phyloP scores from a whole-genome alignment of 1,140 invertebrate genomes.

The Meloidogyne chitwoodi region DNA sequence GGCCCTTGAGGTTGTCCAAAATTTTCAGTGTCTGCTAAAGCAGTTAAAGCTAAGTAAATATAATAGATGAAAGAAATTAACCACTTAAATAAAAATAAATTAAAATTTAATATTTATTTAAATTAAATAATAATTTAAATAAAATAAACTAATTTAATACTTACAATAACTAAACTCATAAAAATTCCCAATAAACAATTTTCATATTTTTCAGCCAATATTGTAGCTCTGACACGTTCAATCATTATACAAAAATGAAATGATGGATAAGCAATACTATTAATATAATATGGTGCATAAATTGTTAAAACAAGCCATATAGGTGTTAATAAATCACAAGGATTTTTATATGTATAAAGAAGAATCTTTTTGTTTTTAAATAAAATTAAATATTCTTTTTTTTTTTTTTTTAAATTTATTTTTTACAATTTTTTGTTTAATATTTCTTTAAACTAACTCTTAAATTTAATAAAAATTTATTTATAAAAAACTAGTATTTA shows the following conservation, averaged over 20 bases:
- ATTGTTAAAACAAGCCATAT: slow-evolving; percentile 2
- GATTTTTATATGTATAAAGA: neutral
- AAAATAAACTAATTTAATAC: no score
- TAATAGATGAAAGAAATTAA: neutral
- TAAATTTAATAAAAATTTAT: no score
- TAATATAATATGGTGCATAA: neutral
- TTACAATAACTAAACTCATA: neutral
- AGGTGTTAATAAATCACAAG: slow-evolving; percentile 6
- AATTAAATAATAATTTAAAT: no score
- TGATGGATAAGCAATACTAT: neutral
- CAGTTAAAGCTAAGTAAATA: neutral
- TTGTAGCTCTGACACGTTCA: slow-evolving; percentile 7
- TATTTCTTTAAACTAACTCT: no score
- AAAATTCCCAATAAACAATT: neutral
- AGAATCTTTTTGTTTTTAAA: slow-evolving; percentile 1
- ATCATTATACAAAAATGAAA: slow-evolving; percentile 14
- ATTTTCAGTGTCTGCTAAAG: neutral
- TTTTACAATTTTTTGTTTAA: no score
- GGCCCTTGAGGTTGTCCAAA: slow-evolving; percentile 7
- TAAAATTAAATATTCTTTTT: no score
- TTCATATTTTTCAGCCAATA: slow-evolving; percentile 12
- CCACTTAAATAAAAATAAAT: neutral
- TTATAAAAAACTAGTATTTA: no score
- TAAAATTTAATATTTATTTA: no score
- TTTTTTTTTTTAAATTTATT: no score